These are phyloP conservation scores for Zoanthus sansibaricus DNA, from an alignment of 92 coral and sea anemone species.

Conservation along the genomic window DNA sequence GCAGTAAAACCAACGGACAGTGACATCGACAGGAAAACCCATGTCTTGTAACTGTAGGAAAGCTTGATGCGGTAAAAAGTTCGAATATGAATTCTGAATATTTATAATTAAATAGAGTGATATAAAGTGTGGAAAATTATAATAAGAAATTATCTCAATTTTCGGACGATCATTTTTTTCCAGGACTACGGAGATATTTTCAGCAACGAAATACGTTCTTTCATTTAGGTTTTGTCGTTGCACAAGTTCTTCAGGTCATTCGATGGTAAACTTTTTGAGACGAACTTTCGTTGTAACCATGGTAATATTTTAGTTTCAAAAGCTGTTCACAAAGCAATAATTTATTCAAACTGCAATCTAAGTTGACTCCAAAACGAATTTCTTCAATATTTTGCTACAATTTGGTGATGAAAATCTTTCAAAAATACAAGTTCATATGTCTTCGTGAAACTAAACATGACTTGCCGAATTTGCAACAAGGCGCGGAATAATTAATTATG, in stretches of 20 bases:
- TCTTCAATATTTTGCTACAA: not conserved
- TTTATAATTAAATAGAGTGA: too few species aligned
- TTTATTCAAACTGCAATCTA: not conserved
- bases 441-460: not conserved
- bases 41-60: too few species aligned
- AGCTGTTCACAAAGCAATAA: conserved; percentile 23
- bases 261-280: not conserved
- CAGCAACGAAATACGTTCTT: not conserved
- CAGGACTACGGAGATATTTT: too few species aligned
- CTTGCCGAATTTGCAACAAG: not conserved
- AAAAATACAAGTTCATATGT: not conserved
- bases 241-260: not conserved
- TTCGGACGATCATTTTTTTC: not conserved
- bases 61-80: too few species aligned
- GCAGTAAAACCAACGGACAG: too few species aligned
- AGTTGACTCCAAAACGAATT: not conserved
- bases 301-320: conserved; percentile 4
- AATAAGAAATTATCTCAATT: not conserved
- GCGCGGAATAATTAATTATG: not conserved
- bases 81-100: too few species aligned
- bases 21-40: too few species aligned
- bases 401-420: not conserved
- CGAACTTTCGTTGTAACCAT: conserved; percentile 27
- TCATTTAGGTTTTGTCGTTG: not conserved
- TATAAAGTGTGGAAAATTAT: not conserved